Evolutionary conservation across 2,797 vertebrate species (phyloP), one percentile per base, ranked within the genome.

Genomic region (Gobionotothen gibberifrons): DNA sequence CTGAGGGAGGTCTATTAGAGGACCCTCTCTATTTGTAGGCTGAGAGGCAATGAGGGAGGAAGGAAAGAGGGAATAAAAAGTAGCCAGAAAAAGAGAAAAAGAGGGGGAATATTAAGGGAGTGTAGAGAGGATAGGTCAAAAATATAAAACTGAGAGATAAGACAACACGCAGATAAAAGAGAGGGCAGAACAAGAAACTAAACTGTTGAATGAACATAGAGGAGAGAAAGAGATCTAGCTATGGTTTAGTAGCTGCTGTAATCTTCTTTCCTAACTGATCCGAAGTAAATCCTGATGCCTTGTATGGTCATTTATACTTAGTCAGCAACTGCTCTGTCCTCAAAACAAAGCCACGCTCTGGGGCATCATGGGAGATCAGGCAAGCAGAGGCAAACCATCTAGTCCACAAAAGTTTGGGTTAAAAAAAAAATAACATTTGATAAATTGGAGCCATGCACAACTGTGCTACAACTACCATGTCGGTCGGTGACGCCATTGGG

Each of bases 1-100:
- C 78, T 82, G 84, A 92, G 91, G 93, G 93, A 93, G 93, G 92
- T 93, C 92, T 90, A 85, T 80, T 85, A 88, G 83, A 85, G 83
- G 64, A 74, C 75, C 69, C 83, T 87, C 65, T 74, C 73, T 80
- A 44, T 77, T 72, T 83, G 81, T 46, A 58, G 73, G 58, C 67
- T 67, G 67, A 72, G 72, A 79, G 53, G n/a, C 60, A 83, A 59
- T 21, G n/a, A 64, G 19, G 14, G 42, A 61, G 16, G 54, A 74
- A 75, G 68, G 74, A 71, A 58, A 14, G 67, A 69, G 43, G 53
- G 67, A 83, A 9, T 10, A 40, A 80, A 66, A 62, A 69, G 63
- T n/a, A 56, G 54, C 22, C 53, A 70, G 62, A 72, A 57, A 61
- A 69, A 48, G 39, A 13, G 32, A 32, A 32, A 69, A 72, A 12